A percentile compares a stretch with the other conserved stretches of the same genome.
Conservation (phyloP, 2,797 vertebrate genomes). For the Neosilurus hyrtlii region DNA sequence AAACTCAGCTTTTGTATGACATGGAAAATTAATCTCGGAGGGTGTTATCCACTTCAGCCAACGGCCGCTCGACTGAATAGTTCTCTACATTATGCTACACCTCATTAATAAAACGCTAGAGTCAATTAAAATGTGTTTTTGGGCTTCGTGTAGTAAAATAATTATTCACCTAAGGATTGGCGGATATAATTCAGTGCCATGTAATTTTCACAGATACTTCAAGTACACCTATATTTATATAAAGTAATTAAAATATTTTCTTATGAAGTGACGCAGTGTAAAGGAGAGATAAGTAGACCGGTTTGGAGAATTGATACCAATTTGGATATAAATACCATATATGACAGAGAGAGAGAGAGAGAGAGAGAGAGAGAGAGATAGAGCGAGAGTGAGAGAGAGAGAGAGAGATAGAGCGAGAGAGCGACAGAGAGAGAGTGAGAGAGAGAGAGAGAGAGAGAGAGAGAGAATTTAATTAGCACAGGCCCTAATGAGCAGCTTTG, state of each 20-base stretch:
- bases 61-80: too few species aligned
- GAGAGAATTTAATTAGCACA: constrained; percentile 58
- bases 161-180: too few species aligned
- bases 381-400: background rate
- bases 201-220: too few species aligned
- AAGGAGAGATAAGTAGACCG: background rate
- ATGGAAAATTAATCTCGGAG: too few species aligned
- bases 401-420: background rate
- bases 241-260: background rate
- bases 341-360: too few species aligned
- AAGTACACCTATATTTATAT: too few species aligned
- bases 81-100: too few species aligned
- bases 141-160: too few species aligned
- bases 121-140: too few species aligned
- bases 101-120: too few species aligned
- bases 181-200: background rate
- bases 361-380: background rate
- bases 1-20: too few species aligned
- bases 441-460: constrained; percentile 30
- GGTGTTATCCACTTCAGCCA: too few species aligned
- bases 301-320: background rate
- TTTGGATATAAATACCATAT: background rate
- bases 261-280: background rate
- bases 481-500: constrained; percentile 57
- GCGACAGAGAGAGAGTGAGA: background rate